Percentiles rank a stretch among this genome's conserved stretches.
Evolutionary conservation across 2,797 vertebrate species (phyloP).

Genomic region (Okamejei kenojei): DNA sequence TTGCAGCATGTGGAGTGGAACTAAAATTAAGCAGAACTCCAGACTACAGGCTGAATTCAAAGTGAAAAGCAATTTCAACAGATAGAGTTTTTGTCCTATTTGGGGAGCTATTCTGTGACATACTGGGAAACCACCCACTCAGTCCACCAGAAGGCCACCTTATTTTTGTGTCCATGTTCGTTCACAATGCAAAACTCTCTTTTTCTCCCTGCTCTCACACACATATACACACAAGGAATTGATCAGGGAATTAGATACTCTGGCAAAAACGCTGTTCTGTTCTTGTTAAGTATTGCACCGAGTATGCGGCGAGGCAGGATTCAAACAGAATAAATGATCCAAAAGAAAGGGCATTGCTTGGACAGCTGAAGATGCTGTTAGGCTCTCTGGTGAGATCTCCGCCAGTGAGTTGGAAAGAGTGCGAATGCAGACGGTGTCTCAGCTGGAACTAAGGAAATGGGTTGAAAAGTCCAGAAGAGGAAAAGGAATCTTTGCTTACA

Average conservation of each 20-base stretch:
- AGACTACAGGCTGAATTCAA: slow-evolving; percentile 41
- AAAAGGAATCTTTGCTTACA: neutral
- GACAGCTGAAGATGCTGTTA: slow-evolving; percentile 30
- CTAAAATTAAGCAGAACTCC: slow-evolving; percentile 45
- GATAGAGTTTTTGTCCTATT: slow-evolving; percentile 39
- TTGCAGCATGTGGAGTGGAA: slow-evolving; percentile 46
- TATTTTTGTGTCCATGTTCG: neutral
- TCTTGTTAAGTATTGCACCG: neutral
- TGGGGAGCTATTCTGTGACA: neutral
- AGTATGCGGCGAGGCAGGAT: neutral
- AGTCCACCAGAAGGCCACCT: too few relatives aligned
- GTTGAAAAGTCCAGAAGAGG: neutral
- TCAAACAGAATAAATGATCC: slow-evolving; percentile 24
- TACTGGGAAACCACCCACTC: neutral
- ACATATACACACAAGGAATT: neutral
- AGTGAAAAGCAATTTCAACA: slow-evolving; percentile 45
- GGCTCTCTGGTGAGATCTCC: neutral
- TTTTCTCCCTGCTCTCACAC: too few relatives aligned
- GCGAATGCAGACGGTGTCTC: slow-evolving; percentile 2
- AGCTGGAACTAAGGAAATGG: slow-evolving; percentile 33
- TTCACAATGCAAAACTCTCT: neutral
- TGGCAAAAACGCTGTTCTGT: neutral
- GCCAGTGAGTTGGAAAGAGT: slow-evolving; percentile 11
- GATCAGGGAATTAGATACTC: neutral
- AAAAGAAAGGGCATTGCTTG: neutral